Conservation (phyloP, 2,797 vertebrate genomes). For the Sciurus carolinensis region DNA sequence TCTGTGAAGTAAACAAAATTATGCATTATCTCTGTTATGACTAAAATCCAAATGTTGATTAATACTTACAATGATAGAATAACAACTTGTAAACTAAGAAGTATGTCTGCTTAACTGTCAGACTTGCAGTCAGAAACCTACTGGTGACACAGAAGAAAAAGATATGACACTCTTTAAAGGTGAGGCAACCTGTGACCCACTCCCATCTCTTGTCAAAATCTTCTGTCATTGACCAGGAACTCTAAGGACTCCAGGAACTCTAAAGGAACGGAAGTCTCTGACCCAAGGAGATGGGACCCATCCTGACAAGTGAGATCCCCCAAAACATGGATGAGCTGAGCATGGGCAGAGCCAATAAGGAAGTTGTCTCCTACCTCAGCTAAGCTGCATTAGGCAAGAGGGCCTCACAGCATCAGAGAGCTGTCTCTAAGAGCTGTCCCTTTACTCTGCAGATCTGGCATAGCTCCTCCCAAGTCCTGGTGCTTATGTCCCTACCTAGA, state of each 20-base stretch:
- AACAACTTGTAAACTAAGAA: constrained; percentile 65
- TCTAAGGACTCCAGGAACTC: not conserved
- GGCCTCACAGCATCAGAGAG: not conserved
- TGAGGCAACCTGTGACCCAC: not conserved
- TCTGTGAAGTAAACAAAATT: constrained; percentile 68
- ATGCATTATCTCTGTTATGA: constrained; percentile 71
- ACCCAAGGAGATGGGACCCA: not conserved
- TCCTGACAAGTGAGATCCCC: not conserved
- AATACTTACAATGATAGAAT: constrained; percentile 68
- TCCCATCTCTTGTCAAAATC: not conserved
- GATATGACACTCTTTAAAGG: not conserved
- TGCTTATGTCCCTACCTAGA: not conserved
- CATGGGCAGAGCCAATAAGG: fast-evolving
- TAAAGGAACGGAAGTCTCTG: not conserved
- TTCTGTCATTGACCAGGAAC: not conserved
- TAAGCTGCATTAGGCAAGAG: not conserved
- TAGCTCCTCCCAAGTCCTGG: not conserved
- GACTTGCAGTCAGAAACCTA: not conserved
- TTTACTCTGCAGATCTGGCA: not conserved
- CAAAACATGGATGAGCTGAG: not conserved
- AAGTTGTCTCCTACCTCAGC: not conserved
- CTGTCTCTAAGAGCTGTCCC: not conserved
- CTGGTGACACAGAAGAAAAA: not conserved
- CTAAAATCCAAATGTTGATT: constrained; percentile 74
- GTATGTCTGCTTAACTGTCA: constrained; percentile 24